Evolutionary conservation across 1,140 invertebrate genomes (phyloP), one percentile per base, ranked within the genome.

Genomic region (Scaptomyza hsui): DNA sequence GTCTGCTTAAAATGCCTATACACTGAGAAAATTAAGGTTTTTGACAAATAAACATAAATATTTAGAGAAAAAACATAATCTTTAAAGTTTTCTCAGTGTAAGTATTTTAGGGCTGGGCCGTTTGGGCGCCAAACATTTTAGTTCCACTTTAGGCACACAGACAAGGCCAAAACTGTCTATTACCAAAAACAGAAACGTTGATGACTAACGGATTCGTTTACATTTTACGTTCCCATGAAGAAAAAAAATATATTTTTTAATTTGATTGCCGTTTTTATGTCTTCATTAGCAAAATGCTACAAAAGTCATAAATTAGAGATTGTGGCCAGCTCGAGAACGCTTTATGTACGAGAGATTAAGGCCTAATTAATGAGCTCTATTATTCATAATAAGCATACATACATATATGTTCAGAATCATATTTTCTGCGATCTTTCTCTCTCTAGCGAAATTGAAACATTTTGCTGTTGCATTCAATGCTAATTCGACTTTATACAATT

Each of bases 211-310:
- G 75, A 57, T 16, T 59, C 69, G 61, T 44, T 86, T 81, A 80
- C 73, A 86, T 77, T 86, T 77, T n/a, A 37, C 26, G 78, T 88
- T 88, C 82, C 82, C 82, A 88, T 88, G 82, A 88, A 88, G 59
- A 80, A 76, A 81, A 88, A 88, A 78, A 78, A 82, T 9, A 29
- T 10, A 29, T 29, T 29, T 21, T 82, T 88, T 89, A 88, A 82
- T 88, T 88, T 88, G 82, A 88, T 88, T 88, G 82, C 82, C 82
- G 82, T 88, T 88, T 88, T 88, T 88, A 88, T 88, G 82, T 88
- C 82, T 88, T 88, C 82, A 88, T 88, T 88, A 88, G 82, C 82
- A 72, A 88, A 88, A 88, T 75, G 83, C 60, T 88, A 61, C 68
- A 77, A 75, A 78, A 80, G 67, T 48, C 88, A 88, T 88, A 88